Evolutionary conservation across 2,888 invertebrate genomes (phyloP), one percentile per base, ranked within the genome.

Genomic region (Sacculina carcini): DNA sequence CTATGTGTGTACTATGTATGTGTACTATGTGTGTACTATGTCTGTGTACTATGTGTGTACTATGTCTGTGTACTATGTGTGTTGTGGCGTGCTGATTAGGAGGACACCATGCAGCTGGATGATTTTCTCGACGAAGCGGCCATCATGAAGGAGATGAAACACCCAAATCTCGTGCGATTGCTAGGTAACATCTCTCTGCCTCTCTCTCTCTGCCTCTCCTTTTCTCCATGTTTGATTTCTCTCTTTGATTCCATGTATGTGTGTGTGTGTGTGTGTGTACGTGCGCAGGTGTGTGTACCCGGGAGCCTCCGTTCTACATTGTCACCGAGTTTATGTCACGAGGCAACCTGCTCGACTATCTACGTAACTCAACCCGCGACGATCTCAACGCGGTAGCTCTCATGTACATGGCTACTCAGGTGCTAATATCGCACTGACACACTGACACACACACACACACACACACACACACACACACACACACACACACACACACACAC

Each of bases 141-240:
- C 51, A 92, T 99, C 52, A 99, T 99, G 98, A 99, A 99, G 66
- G 94, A 94, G 69, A 92, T 99, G 89, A 87, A 90, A 60, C 98
- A 99, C 70, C 83, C 90, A 26, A 99, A 98, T 72, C 73, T 99
- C 60, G 96, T 99, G 56, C 92, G 96, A 66, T 72, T 98, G 57
- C 76, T 98, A 63, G 98, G 73, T 68, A 61, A 58, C 54, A 24
- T 3, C 5, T 29, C 21, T 21, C 24, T 10, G 12, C 28, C 29
- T 5, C 21, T 21, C 19, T 1, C 16, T 5, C n/a, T 44, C 5
- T 28, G 14, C 19, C 14, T 42, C 14, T 42, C 14, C 14, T 14
- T 5, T 5, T 42, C 14, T 12, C 14, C 28, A 19, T 42, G 24
- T 40, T 10, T 31, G 23, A 21, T 42, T 46, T 34, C 14, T n/a